These are phyloP conservation scores for Drosophila mulleri DNA, from an alignment of 2,888 invertebrate species.

Conservation along the genomic window DNA sequence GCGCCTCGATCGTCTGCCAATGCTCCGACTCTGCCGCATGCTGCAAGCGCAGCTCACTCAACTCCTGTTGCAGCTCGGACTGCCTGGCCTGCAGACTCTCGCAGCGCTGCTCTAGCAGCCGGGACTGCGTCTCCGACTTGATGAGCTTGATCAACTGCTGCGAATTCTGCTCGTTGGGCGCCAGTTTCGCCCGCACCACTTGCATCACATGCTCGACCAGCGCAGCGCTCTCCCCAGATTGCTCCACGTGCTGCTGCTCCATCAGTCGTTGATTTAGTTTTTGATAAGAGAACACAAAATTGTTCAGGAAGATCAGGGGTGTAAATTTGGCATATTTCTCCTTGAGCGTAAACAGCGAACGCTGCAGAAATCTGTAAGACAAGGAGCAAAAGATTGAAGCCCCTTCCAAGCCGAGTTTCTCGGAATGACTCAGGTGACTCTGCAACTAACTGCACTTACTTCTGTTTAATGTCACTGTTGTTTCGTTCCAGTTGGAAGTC, in stretches of 20 bases:
- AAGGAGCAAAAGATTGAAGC: not conserved
- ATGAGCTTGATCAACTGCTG: constrained; percentile 78
- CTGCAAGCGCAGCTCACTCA: constrained; percentile 74
- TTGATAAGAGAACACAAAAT: constrained; percentile 82
- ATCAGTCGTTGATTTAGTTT: constrained; percentile 64
- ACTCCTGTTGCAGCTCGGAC: constrained; percentile 72
- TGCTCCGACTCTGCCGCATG: constrained; percentile 82
- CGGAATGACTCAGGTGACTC: too few species aligned
- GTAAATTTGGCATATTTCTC: constrained; percentile 85
- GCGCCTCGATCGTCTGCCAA: constrained; percentile 83
- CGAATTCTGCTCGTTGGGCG: constrained; percentile 55
- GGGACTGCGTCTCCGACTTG: constrained; percentile 82
- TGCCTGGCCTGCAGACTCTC: constrained; percentile 69
- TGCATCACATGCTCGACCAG: constrained; percentile 42
- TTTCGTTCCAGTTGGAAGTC: constrained; percentile 74
- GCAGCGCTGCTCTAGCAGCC: constrained; percentile 80
- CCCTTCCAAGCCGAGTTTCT: too few species aligned
- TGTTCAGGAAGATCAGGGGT: constrained; percentile 83
- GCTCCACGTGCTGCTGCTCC: constrained; percentile 40
- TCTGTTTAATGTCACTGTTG: constrained; percentile 78
- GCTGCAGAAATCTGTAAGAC: constrained; percentile 76
- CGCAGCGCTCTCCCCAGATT: constrained; percentile 29
- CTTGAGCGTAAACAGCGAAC: constrained; percentile 75
- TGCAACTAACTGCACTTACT: constrained; percentile 55
- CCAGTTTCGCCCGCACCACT: constrained; percentile 47